These are phyloP conservation scores for Cariama cristata DNA, from an alignment of 2,113 vertebrate species.

Conservation along the genomic window DNA sequence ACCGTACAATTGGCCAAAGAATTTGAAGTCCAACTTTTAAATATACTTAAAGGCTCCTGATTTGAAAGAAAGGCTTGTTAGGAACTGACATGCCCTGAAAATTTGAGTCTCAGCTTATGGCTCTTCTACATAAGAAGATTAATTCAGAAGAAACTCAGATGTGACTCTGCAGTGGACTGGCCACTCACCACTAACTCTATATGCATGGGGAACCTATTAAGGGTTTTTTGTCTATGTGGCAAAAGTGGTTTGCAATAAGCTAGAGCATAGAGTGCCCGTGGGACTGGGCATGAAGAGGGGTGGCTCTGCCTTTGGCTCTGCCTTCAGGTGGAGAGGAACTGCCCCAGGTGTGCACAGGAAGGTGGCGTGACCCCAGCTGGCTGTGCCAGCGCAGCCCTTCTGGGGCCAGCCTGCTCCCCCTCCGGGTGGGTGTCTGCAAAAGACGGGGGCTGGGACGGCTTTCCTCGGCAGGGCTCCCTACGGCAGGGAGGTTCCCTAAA, in stretches of 20 bases:
- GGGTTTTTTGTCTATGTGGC: not conserved
- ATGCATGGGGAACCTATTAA: not conserved
- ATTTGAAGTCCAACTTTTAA: not conserved
- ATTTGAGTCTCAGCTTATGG: not conserved
- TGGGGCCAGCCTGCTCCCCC: not conserved
- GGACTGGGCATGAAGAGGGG: not conserved
- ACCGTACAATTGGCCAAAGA: not conserved
- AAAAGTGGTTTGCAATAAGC: not conserved
- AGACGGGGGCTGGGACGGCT: conserved; percentile 19
- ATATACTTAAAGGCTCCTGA: not conserved
- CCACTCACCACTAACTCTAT: not conserved
- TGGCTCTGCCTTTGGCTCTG: not conserved
- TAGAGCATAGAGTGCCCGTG: accelerated
- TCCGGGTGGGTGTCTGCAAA: not conserved
- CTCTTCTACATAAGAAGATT: not conserved
- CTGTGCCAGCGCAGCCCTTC: not conserved
- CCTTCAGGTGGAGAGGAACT: not conserved
- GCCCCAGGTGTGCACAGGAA: not conserved
- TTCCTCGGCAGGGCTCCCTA: conserved; percentile 14
- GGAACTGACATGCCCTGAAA: not conserved
- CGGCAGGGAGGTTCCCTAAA: conserved; percentile 26
- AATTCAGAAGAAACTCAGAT: not conserved
- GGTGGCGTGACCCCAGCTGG: not conserved
- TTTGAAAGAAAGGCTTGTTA: not conserved
- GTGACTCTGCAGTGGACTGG: not conserved